phyloP scores from a whole-genome alignment of 2,113 vertebrate species.

The Indicator maculatus region DNA sequence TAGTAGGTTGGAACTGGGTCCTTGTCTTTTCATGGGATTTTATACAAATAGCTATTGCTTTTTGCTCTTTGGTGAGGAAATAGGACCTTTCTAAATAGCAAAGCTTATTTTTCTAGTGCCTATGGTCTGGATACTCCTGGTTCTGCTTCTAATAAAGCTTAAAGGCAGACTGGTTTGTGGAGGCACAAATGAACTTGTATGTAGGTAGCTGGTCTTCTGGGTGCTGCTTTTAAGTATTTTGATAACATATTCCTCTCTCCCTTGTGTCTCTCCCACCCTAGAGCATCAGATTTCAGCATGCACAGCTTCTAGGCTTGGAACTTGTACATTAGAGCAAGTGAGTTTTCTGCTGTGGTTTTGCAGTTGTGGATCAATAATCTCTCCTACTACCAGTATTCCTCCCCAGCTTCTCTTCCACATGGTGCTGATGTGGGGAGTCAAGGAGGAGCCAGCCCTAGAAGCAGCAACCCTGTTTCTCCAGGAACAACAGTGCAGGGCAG shows the following conservation, averaged over 20 bases:
- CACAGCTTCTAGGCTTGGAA: background rate
- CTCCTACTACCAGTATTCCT: background rate
- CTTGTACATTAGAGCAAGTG: background rate
- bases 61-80: background rate
- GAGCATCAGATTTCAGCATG: background rate
- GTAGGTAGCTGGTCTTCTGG: background rate
- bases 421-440: rapidly evolving
- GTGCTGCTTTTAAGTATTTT: background rate
- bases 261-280: background rate
- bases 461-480: background rate
- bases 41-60: background rate
- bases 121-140: background rate
- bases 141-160: background rate
- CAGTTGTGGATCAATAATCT: rapidly evolving
- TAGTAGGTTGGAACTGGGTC: background rate
- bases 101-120: background rate
- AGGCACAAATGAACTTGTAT: background rate
- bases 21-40: background rate
- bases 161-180: background rate
- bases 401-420: rapidly evolving
- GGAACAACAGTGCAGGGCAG: background rate
- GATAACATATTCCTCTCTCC: background rate
- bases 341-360: background rate
- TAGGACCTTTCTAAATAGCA: background rate
- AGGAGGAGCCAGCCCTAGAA: background rate